A percentile compares a stretch with the other conserved stretches of the same genome.
Evolutionary conservation across 2,888 invertebrate species (phyloP).

Genomic region (Lasioglossum lativentre): DNA sequence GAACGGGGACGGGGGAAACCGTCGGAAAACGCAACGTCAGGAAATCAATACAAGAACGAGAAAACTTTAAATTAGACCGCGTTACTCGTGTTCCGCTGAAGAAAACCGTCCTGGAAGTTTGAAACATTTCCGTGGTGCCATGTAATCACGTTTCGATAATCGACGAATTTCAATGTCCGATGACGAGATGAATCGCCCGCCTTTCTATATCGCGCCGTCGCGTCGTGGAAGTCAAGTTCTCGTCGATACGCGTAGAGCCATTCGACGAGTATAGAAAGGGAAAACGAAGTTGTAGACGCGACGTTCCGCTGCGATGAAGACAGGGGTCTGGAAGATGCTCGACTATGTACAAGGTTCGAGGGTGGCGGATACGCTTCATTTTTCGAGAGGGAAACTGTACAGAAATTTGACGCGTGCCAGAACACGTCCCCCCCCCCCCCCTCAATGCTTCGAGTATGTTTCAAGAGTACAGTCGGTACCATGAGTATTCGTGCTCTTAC

Average conservation of each 20-base stretch:
- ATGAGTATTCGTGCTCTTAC: neutral
- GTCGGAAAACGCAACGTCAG: constrained; percentile 49
- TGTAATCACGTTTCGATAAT: constrained; percentile 26
- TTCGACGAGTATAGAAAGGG: neutral
- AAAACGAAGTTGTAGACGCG: neutral
- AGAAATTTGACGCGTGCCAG: constrained; percentile 42
- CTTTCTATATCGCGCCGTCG: neutral
- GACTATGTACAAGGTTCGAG: constrained; percentile 3
- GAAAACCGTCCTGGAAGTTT: constrained; percentile 31
- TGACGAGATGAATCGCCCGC: neutral
- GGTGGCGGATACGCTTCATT: constrained; percentile 8
- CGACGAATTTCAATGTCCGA: constrained; percentile 10
- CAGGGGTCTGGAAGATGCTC: constrained; percentile 21
- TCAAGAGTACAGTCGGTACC: neutral
- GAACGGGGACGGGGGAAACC: neutral
- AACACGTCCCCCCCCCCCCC: neutral
- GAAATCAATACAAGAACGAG: constrained; percentile 53
- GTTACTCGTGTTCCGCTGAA: constrained; percentile 39
- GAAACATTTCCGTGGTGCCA: constrained; percentile 22
- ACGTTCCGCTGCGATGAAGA: constrained; percentile 21
- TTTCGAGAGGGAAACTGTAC: constrained; percentile 34
- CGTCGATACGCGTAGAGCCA: neutral
- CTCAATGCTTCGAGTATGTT: constrained; percentile 24
- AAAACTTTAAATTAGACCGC: constrained; percentile 57
- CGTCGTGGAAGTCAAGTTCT: neutral